Conservation (phyloP, 2,113 vertebrate species). For the Smithornis capensis region DNA sequence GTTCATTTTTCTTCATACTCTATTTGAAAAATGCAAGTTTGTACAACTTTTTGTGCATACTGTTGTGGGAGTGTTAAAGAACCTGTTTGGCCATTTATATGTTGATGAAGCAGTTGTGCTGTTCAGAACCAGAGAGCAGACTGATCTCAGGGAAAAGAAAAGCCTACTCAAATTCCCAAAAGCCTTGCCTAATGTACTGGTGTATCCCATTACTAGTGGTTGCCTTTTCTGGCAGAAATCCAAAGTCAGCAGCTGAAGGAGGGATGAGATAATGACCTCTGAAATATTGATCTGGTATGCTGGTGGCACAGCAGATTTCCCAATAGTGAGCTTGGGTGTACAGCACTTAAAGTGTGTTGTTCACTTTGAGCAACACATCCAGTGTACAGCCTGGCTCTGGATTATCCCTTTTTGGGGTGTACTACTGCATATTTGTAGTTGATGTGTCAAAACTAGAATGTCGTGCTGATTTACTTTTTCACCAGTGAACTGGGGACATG, state of each 20-base stretch:
- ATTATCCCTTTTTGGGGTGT: background rate
- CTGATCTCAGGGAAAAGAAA: slow-evolving; percentile 45
- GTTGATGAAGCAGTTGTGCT: background rate
- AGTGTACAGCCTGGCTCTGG: background rate
- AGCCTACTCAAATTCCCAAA: slow-evolving; percentile 14
- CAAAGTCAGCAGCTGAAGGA: slow-evolving; percentile 51
- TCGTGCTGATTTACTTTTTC: background rate
- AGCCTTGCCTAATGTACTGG: slow-evolving; percentile 14
- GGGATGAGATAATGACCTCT: slow-evolving; percentile 68
- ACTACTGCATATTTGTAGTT: background rate
- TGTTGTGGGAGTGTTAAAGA: background rate
- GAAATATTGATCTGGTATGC: slow-evolving; percentile 67
- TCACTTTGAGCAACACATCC: background rate
- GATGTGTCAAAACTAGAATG: background rate
- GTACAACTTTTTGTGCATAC: background rate
- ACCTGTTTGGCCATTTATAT: background rate
- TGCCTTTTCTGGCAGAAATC: slow-evolving; percentile 42
- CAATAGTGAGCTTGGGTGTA: background rate
- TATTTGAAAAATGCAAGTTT: background rate
- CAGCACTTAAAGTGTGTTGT: background rate
- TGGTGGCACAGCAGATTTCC: slow-evolving; percentile 41
- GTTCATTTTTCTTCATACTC: background rate
- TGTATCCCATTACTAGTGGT: slow-evolving; percentile 23
- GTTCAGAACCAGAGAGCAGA: background rate
- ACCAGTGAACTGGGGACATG: background rate